Evolutionary conservation across 1,140 invertebrate species (phyloP).

Genomic region (Drosophila littoralis): DNA sequence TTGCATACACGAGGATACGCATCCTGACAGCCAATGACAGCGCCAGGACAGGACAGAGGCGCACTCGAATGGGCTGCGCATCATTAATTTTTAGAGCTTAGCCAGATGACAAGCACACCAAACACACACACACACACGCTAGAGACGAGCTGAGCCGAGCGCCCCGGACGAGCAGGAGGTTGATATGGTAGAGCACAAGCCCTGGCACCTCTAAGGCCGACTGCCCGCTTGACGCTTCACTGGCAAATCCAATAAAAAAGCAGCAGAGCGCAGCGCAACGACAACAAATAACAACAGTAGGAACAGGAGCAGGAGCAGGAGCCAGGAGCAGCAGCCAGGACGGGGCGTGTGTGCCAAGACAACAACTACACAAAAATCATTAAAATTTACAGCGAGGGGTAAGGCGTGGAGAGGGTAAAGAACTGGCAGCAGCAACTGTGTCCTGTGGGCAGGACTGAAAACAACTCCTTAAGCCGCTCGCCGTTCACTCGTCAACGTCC

Average conservation of each 20-base stretch:
- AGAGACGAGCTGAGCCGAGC: conserved; percentile 9
- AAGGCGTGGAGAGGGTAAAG: conserved; percentile 23
- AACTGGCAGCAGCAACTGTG: conserved; percentile 21
- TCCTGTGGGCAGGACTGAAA: conserved; percentile 38
- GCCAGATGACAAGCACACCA: conserved; percentile 77
- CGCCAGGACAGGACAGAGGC: conserved; percentile 21
- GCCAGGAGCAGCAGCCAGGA: conserved; percentile 2
- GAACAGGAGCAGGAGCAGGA: neutral
- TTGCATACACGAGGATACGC: conserved; percentile 59
- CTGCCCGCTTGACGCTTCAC: conserved; percentile 52
- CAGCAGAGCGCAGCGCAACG: conserved; percentile 33
- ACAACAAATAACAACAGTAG: conserved; percentile 40
- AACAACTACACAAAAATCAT: conserved; percentile 62
- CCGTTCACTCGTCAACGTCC: conserved; percentile 21
- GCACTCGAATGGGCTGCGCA: conserved; percentile 74
- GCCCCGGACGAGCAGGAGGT: neutral
- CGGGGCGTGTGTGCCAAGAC: conserved; percentile 39
- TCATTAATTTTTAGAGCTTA: conserved; percentile 83
- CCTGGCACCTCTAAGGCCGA: conserved; percentile 29
- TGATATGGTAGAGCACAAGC: neutral
- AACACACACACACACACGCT: conserved; percentile 25
- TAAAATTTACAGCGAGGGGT: conserved; percentile 46
- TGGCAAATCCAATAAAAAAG: conserved; percentile 61
- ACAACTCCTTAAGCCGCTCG: conserved; percentile 54
- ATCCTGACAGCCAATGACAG: conserved; percentile 70